These are phyloP conservation scores for Drosophila teissieri DNA, from an alignment of 1,140 invertebrate species.

Conservation along the genomic window DNA sequence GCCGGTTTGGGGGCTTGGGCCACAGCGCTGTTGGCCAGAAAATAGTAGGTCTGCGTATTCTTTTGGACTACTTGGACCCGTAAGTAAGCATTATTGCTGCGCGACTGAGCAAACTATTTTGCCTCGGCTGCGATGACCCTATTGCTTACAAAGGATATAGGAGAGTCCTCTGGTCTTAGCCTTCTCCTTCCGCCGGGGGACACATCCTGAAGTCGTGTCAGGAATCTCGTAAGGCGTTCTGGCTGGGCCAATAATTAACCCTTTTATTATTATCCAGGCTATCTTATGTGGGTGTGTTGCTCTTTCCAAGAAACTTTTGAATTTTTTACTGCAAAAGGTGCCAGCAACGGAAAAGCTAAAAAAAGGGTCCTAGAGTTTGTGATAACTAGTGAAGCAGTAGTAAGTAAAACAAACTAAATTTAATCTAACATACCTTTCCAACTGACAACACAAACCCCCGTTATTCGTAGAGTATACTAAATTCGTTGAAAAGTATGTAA, in stretches of 20 bases:
- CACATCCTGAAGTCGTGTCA: slow-evolving; percentile 15
- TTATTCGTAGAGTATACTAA: no score
- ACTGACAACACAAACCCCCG: no score
- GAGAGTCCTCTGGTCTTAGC: slow-evolving; percentile 6
- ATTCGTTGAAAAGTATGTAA: no score
- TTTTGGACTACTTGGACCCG: not conserved
- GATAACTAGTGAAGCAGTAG: no score
- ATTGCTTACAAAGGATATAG: slow-evolving; percentile 32
- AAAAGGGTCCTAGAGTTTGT: no score
- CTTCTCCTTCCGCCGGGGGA: not conserved
- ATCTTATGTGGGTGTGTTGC: not conserved
- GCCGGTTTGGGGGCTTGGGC: slow-evolving; percentile 24
- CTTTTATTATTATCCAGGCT: slow-evolving; percentile 60
- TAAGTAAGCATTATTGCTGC: slow-evolving; percentile 59
- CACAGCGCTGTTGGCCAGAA: slow-evolving; percentile 58
- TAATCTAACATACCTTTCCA: no score
- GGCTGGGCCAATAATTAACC: slow-evolving; percentile 68
- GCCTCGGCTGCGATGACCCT: slow-evolving; percentile 32
- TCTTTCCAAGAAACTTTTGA: slow-evolving; percentile 2
- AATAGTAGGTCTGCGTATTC: slow-evolving; percentile 54
- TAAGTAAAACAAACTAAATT: no score
- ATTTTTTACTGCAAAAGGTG: not conserved
- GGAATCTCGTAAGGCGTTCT: slow-evolving; percentile 18
- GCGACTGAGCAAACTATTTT: slow-evolving; percentile 65
- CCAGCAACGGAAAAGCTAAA: not conserved